These are phyloP conservation scores for Anthoscopus minutus DNA, from an alignment of 2,113 vertebrate species.

Conservation along the genomic window DNA sequence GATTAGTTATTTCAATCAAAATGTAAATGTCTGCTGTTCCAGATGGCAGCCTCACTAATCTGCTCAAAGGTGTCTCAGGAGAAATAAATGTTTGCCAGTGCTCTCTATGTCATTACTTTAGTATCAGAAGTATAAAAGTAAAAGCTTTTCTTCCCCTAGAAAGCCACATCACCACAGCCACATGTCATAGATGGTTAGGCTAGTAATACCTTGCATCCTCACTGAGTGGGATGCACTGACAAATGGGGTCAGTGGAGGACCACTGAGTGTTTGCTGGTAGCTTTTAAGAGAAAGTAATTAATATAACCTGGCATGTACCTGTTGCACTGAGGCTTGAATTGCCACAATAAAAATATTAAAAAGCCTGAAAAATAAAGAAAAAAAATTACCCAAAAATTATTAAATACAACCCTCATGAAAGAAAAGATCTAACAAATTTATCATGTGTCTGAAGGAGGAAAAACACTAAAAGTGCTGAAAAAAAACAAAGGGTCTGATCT, in stretches of 20 bases:
- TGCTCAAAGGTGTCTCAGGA: background rate
- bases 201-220: background rate
- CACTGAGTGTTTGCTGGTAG: background rate
- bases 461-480: background rate
- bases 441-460: background rate
- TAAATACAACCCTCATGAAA: background rate
- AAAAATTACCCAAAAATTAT: background rate
- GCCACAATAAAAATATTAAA: background rate
- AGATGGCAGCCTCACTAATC: background rate
- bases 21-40: background rate
- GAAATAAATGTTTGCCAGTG: background rate
- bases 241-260: background rate
- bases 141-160: background rate
- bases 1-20: background rate
- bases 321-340: background rate
- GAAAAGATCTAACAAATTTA: background rate
- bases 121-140: background rate
- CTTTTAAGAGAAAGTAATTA: background rate
- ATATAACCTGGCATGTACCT: background rate
- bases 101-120: background rate
- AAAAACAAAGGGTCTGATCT: background rate
- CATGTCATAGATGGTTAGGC: background rate
- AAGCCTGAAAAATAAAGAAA: background rate
- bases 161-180: background rate
- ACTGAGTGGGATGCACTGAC: no score